Evolutionary conservation across 2,888 invertebrate genomes (phyloP), one percentile per base, ranked within the genome.

Genomic region (Chymomyza fuscimana): DNA sequence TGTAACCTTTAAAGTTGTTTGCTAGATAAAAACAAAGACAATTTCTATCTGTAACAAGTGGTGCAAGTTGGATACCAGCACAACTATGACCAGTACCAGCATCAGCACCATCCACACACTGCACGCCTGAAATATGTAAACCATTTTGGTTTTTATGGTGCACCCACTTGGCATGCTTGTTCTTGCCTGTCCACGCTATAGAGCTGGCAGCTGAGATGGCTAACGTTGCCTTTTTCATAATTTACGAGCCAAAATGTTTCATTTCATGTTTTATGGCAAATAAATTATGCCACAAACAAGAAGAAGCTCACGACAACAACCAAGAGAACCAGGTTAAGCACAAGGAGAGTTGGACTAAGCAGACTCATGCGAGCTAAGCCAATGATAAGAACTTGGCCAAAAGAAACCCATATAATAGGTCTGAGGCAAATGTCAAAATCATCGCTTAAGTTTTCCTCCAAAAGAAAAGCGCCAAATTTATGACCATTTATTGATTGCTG

Each of bases 241-340:
- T 85, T 85, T 85, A 85, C 87, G 87, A 85, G 78, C 82, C 56
- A 63, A 82, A 82, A 87, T 87, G 73, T 84, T 88, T 87, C 79
- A 82, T 82, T 82, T 85, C 84, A 77, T 85, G 78, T 85, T 87
- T 85, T 85, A 85, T 88, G 79, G 82, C 72, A 74, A 73, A 88
- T 88, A 85, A 88, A 85, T 85, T 82, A 88, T 82, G 85, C 71
- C 68, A 70, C 61, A 62, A 56, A 58, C 77, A 66, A 58, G 50
- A 36, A 65, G 50, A 54, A 15, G 50, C n/a, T 54, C 46, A 16
- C 6, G 46, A 58, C 76, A 67, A 74, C 60, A 72, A 71, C 67
- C 9, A 56, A 66, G 72, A 68, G 29, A 46, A 40, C 32, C 58
- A 72, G 61, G 63, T 32, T 52, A 40, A 52, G 62, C 71, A 58